Conservation (phyloP, 35 echinoderm and acorn worm species). For the Diadema setosum region DNA sequence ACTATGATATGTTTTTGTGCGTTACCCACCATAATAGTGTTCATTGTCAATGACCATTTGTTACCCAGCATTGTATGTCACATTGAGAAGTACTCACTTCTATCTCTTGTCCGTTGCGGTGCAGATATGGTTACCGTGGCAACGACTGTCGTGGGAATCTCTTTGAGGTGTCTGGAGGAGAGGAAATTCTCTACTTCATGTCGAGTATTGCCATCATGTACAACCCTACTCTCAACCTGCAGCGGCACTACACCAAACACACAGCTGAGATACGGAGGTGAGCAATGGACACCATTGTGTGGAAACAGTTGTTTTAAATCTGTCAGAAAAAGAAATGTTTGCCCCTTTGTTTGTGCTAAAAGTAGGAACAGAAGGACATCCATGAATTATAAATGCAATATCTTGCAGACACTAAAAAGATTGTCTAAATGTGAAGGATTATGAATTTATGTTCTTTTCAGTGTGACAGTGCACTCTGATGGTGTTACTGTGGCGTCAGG, state of each 20-base stretch:
- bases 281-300: not conserved
- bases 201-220: conserved; percentile 64
- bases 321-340: not conserved
- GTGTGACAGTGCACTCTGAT: conserved; percentile 76
- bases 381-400: no score
- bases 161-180: conserved; percentile 45
- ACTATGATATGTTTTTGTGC: no score
- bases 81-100: no score
- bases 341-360: not conserved
- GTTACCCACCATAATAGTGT: no score
- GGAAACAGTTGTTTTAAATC: not conserved
- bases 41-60: no score
- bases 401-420: no score
- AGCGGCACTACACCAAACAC: conserved; percentile 87
- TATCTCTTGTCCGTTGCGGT: no score
- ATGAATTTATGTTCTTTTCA: conserved; percentile 42
- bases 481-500: conserved; percentile 69
- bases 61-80: no score
- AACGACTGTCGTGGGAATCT: conserved; percentile 92
- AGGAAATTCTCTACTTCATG: conserved; percentile 77
- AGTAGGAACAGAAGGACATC: not conserved
- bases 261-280: conserved; percentile 81
- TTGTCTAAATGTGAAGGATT: no score
- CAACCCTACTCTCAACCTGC: conserved; percentile 42
- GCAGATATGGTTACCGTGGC: conserved; percentile 94